Conservation (phyloP, 2,888 invertebrate genomes). For the Sarcophaga variegata region DNA sequence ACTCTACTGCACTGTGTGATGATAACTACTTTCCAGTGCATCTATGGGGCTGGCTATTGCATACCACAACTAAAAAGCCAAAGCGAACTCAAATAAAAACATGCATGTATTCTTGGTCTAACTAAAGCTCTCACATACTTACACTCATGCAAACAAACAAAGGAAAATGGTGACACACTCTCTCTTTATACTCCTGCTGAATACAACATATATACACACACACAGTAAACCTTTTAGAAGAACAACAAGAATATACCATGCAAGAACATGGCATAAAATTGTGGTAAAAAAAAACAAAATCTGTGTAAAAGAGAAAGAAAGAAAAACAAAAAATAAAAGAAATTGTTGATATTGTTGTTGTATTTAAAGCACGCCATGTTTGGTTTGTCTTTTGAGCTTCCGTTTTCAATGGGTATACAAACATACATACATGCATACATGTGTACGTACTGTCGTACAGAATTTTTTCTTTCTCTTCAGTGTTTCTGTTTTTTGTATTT, state of each 20-base stretch:
- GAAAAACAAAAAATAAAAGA: conserved; percentile 60
- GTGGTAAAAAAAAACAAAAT: conserved; percentile 68
- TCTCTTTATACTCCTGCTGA: neutral
- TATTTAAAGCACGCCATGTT: conserved; percentile 76
- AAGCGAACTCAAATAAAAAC: neutral
- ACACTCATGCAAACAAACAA: conserved; percentile 47
- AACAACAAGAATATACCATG: neutral
- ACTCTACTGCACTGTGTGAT: too few relatives aligned
- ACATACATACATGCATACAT: neutral
- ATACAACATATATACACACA: neutral
- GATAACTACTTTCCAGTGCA: neutral
- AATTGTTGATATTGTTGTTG: conserved; percentile 67
- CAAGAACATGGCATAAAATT: conserved; percentile 54
- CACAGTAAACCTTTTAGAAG: neutral
- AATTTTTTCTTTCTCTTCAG: conserved; percentile 41
- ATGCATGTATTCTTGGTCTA: neutral
- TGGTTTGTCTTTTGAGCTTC: conserved; percentile 81
- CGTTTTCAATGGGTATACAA: conserved; percentile 71
- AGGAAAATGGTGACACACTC: neutral
- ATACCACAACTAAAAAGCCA: conserved; percentile 5
- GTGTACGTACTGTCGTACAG: neutral
- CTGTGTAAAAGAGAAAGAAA: conserved; percentile 54
- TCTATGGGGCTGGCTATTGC: neutral
- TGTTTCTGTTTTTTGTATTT: conserved; percentile 4
- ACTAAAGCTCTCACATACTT: neutral